Evolutionary conservation across 2,888 invertebrate species (phyloP), one percentile per base, ranked within the genome.

Genomic region (Bellardia bayeri): DNA sequence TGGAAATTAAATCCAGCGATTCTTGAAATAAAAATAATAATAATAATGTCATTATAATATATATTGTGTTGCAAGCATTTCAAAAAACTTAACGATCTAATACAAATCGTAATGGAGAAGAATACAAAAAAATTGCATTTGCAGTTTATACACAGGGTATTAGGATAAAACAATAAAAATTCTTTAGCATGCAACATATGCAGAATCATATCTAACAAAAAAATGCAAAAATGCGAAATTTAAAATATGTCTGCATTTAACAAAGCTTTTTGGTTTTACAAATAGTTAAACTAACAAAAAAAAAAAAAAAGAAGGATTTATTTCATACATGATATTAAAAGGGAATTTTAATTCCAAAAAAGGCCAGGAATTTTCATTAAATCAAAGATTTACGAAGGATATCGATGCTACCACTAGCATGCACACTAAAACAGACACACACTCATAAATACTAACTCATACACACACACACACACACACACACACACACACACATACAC

Each of bases 171-270:
- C 14, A 82, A 54, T n/a, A n/a, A 56, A 56, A 66, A 40, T 40
- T 40, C 40, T 23, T 76, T 23, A 33, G 56, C 68, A 58, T 61
- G 51, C 61, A 76, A 51, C 76, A 82, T 76, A 61, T 82, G 58
- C 54, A 42, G 40, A 74, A 16, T 64, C 51, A 11, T 40, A 16
- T 68, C 14, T 5, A 30, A 45, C n/a, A 58, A 68, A 78, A 56
- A 13, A 45, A 45, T 7, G 23, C 51, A 51, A 40, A n/a, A 14
- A 16, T 8, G 23, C 5, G 11, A 30, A 33, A 37, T 45, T 49
- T 16, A 7, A 69, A 69, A 82, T 76, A 72, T 56, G 33, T 9
- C n/a, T 40, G 81, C 42, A 37, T 66, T 69, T 66, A 81, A 56
- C 54, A 74, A 72, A 56, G 56, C 16, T 56, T 72, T 72, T 72